Evolutionary conservation across 1,140 invertebrate genomes (phyloP).

Genomic region (Lasioglossum albipes): DNA sequence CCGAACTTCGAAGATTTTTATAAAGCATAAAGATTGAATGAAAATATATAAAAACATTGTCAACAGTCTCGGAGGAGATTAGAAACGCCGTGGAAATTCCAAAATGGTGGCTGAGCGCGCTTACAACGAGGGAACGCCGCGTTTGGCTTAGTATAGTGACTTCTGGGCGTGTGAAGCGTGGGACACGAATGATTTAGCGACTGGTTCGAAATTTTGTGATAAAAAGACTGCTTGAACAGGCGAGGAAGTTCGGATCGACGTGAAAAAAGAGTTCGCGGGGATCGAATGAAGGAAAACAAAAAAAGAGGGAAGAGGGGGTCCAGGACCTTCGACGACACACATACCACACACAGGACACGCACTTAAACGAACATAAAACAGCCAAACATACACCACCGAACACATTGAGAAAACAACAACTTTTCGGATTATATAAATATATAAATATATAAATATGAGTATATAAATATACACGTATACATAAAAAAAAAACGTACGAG

Average conservation of each 20-base stretch:
- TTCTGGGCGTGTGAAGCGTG: not conserved
- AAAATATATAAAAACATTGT: too few relatives aligned
- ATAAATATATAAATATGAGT: slow-evolving; percentile 53
- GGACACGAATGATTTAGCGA: slow-evolving; percentile 20
- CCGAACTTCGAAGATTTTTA: too few relatives aligned
- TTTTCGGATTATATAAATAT: slow-evolving; percentile 73
- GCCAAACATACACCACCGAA: too few relatives aligned
- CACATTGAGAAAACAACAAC: slow-evolving; percentile 31
- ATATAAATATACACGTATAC: slow-evolving; percentile 47
- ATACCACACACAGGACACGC: not conserved
- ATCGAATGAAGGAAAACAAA: not conserved
- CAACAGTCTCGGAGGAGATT: too few relatives aligned
- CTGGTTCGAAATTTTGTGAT: slow-evolving; percentile 53
- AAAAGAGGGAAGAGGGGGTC: slow-evolving; percentile 22
- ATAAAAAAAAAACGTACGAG: slow-evolving; percentile 60
- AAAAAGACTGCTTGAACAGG: slow-evolving; percentile 12
- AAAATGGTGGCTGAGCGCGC: too few relatives aligned
- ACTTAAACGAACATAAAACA: not conserved
- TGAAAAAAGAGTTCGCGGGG: not conserved
- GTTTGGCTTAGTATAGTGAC: too few relatives aligned
- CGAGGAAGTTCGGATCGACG: not conserved
- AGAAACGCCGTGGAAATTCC: too few relatives aligned
- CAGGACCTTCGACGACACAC: slow-evolving; percentile 20
- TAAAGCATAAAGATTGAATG: too few relatives aligned
- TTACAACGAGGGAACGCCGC: too few relatives aligned